phyloP scores from a whole-genome alignment of 1,140 invertebrate genomes.

The Nautilus pompilius region DNA sequence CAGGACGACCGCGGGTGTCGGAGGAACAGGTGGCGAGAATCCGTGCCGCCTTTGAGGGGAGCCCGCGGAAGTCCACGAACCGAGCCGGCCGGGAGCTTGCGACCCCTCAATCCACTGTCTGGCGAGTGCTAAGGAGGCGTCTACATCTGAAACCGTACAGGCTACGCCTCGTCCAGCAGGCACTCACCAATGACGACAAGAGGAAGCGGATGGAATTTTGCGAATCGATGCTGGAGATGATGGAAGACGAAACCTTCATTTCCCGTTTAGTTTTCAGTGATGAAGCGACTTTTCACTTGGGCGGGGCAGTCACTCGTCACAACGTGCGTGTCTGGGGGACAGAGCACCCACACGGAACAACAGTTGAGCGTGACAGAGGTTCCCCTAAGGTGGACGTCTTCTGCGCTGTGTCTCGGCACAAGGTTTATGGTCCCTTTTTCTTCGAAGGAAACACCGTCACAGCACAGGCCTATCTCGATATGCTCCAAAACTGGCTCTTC shows the following conservation, averaged over 20 bases:
- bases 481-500: not conserved
- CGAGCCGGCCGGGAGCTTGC: not conserved
- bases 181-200: slow-evolving; percentile 1
- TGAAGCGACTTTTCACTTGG: not conserved
- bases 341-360: not conserved
- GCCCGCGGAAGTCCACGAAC: not conserved
- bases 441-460: not conserved
- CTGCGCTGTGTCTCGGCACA: not conserved
- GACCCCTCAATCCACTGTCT: slow-evolving; percentile 1
- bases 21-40: not conserved
- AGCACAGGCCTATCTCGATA: not conserved
- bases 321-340: not conserved
- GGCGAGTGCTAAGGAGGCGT: not conserved
- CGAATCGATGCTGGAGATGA: not conserved
- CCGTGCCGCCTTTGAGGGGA: not conserved
- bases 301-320: not conserved
- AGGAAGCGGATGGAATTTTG: slow-evolving; percentile 1
- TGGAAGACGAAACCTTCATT: not conserved
- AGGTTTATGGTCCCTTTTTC: not conserved
- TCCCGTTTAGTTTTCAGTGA: not conserved
- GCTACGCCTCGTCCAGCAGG: not conserved
- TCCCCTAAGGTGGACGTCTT: not conserved
- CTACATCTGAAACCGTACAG: not conserved
- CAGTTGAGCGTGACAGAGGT: not conserved
- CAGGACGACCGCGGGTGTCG: not conserved